Conservation (phyloP, 2,888 invertebrate genomes). For the Idaea dimidiata region DNA sequence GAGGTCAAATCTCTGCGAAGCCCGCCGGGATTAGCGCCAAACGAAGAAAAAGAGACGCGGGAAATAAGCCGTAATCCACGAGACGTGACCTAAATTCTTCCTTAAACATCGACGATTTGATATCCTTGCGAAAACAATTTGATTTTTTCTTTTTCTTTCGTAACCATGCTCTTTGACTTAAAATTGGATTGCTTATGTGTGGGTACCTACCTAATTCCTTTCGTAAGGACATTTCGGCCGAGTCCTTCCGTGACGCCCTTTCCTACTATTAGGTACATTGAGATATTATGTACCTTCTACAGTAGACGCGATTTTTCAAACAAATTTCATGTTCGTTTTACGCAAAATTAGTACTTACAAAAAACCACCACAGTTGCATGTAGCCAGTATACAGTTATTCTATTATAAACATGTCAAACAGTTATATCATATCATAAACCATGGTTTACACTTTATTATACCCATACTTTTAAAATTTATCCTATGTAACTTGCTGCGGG, state of each 20-base stretch:
- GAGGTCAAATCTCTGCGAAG: conserved; percentile 64
- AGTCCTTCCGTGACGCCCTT: not conserved
- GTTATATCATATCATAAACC: too few relatives aligned
- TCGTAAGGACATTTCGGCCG: not conserved
- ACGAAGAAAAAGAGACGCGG: conserved; percentile 77
- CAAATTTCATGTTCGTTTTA: too few relatives aligned
- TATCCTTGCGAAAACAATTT: conserved; percentile 74
- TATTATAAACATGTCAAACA: too few relatives aligned
- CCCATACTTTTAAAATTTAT: too few relatives aligned
- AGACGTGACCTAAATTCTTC: conserved; percentile 77
- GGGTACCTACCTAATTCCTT: conserved; percentile 1
- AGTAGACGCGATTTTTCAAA: too few relatives aligned
- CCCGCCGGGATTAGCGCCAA: conserved; percentile 74
- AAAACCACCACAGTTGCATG: too few relatives aligned
- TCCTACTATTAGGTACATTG: too few relatives aligned
- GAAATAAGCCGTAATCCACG: conserved; percentile 77
- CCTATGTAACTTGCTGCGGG: too few relatives aligned
- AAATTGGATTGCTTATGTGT: conserved; percentile 17
- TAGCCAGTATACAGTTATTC: too few relatives aligned
- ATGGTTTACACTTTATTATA: too few relatives aligned
- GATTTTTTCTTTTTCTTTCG: conserved; percentile 60
- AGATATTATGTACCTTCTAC: too few relatives aligned
- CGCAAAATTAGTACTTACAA: too few relatives aligned
- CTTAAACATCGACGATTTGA: conserved; percentile 76
- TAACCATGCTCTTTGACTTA: conserved; percentile 51